Evolutionary conservation across 2,113 vertebrate species (phyloP).

Genomic region (Coregonus clupeaformis): DNA sequence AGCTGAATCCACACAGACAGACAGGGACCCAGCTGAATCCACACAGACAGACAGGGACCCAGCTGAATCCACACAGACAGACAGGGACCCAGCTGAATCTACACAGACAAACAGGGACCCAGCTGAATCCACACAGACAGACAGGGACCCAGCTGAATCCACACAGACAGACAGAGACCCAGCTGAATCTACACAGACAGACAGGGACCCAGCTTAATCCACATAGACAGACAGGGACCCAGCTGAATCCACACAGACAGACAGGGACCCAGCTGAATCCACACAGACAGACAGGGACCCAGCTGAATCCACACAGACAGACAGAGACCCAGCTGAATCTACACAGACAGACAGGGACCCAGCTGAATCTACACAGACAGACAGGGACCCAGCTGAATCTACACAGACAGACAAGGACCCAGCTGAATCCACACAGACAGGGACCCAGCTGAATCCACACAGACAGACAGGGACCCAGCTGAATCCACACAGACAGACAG

Average conservation of each 20-base stretch:
- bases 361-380: too few species aligned
- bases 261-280: conserved; percentile 1
- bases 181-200: conserved; percentile 5
- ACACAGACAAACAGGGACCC: not conserved
- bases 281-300: conserved; percentile 5
- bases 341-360: conserved; percentile 5
- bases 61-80: conserved; percentile 7
- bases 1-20: conserved; percentile 7
- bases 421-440: too few species aligned
- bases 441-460: conserved; percentile 4
- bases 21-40: too few species aligned
- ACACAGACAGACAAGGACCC: conserved; percentile 2
- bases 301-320: too few species aligned
- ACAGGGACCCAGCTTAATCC: too few species aligned
- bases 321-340: not conserved
- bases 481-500: conserved; percentile 3
- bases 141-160: too few species aligned
- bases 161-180: not conserved
- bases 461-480: conserved; percentile 4
- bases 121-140: conserved; percentile 7
- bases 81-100: too few species aligned
- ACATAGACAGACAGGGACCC: not conserved
- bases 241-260: conserved; percentile 7
- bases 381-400: not conserved
- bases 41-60: not conserved